phyloP scores from a whole-genome alignment of 2,888 invertebrate genomes.

The Cerceris ruficornis region DNA sequence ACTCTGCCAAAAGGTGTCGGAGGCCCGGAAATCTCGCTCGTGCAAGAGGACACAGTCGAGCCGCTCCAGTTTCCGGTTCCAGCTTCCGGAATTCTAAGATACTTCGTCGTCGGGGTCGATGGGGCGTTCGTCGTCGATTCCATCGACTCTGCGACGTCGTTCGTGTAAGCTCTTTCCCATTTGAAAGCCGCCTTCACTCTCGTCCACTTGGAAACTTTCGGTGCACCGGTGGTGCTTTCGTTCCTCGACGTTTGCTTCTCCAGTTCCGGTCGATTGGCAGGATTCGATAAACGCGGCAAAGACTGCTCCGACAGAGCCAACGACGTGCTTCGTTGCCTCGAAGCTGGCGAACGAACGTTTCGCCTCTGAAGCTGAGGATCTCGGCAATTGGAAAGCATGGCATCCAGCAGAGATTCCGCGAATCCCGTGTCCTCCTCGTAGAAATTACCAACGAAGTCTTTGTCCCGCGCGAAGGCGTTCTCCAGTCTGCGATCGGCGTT shows the following conservation, averaged over 20 bases:
- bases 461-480: constrained; percentile 56
- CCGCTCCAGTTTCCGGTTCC: constrained; percentile 45
- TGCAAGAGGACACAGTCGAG: constrained; percentile 58
- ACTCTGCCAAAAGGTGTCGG: constrained; percentile 84
- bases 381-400: constrained; percentile 85
- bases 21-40: constrained; percentile 83
- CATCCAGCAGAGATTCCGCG: constrained; percentile 85
- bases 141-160: constrained; percentile 76
- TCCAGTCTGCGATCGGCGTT: constrained; percentile 84
- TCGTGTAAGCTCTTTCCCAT: constrained; percentile 89
- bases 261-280: constrained; percentile 17
- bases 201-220: constrained; percentile 93
- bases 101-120: constrained; percentile 39
- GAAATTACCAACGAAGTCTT: constrained; percentile 79
- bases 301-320: constrained; percentile 84
- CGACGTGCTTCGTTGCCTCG: constrained; percentile 85
- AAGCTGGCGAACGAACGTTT: constrained; percentile 76
- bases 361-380: constrained; percentile 79
- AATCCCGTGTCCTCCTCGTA: constrained; percentile 85
- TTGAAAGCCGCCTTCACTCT: constrained; percentile 94
- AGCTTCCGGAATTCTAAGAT: constrained; percentile 62
- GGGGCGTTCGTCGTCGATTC: constrained; percentile 26
- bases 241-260: constrained; percentile 34
- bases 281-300: constrained; percentile 53
- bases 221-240: constrained; percentile 60